Evolutionary conservation across 2,888 invertebrate genomes (phyloP).

Genomic region (Drosophila nr. fundita): DNA sequence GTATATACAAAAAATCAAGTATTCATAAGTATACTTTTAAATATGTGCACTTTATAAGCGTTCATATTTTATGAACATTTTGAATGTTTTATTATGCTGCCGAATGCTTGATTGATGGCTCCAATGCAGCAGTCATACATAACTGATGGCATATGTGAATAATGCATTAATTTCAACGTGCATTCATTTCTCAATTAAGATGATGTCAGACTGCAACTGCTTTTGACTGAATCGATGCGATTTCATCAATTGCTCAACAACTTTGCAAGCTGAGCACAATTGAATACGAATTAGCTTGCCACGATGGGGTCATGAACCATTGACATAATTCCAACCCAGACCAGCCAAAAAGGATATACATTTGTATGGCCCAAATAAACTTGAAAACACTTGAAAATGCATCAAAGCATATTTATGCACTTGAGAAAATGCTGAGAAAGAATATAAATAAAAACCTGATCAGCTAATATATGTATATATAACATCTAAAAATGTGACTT

Average conservation of each 20-base stretch:
- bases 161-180: conserved; percentile 54
- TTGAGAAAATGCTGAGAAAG: background rate
- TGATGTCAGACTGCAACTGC: conserved; percentile 19
- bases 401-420: background rate
- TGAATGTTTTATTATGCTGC: conserved; percentile 56
- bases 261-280: conserved; percentile 42
- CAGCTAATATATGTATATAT: background rate
- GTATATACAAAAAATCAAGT: background rate
- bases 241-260: conserved; percentile 13
- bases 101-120: conserved; percentile 53
- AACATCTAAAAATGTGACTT: background rate
- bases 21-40: conserved; percentile 31
- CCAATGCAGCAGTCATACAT: conserved; percentile 41
- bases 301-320: conserved; percentile 24
- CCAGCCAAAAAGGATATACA: background rate
- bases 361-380: background rate
- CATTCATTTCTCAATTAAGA: conserved; percentile 60
- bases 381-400: background rate
- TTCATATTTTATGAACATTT: conserved; percentile 48
- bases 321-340: conserved; percentile 28
- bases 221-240: conserved; percentile 1
- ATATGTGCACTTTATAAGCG: conserved; percentile 36
- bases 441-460: background rate
- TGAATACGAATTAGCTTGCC: conserved; percentile 58
- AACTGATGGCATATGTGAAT: conserved; percentile 61